These are phyloP conservation scores for Dendrocincla tyrannina DNA, from an alignment of 2,797 vertebrate species.

Conservation along the genomic window DNA sequence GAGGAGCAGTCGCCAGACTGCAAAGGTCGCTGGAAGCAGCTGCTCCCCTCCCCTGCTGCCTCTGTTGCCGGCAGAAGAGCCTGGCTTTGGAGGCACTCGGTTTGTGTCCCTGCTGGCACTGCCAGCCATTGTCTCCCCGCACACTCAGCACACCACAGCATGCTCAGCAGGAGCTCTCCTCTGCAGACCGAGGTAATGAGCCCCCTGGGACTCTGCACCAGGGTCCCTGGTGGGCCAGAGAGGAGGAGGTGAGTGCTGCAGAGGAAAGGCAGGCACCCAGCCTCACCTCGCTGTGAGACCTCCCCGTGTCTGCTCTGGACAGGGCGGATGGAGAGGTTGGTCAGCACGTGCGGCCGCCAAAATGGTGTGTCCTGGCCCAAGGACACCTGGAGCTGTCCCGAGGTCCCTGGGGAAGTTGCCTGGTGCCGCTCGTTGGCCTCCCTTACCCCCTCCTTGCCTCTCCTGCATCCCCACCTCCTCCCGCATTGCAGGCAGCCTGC, in stretches of 20 bases:
- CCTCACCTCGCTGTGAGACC: accelerated
- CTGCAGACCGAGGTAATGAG: background rate
- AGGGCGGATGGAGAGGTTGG: accelerated
- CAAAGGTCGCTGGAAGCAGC: slow-evolving; percentile 50
- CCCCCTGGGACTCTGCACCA: background rate
- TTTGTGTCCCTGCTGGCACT: background rate
- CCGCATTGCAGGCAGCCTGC: background rate
- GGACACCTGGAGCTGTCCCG: background rate
- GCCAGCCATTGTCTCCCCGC: background rate
- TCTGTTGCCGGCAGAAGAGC: background rate
- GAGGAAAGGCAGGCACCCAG: background rate
- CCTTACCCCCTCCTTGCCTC: background rate
- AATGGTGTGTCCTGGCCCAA: accelerated
- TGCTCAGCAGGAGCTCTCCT: background rate
- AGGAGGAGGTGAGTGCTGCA: background rate
- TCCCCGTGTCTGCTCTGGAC: background rate
- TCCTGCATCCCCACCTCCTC: background rate
- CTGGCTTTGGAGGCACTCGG: background rate
- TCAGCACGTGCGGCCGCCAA: accelerated
- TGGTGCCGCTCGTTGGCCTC: accelerated
- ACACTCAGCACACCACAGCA: accelerated
- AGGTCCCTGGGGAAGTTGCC: background rate
- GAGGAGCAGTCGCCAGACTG: slow-evolving; percentile 15
- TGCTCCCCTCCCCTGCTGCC: slow-evolving; percentile 39
- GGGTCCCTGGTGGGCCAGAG: background rate